phyloP scores from a whole-genome alignment of 2,797 vertebrate species.

The Myotis pilosus region DNA sequence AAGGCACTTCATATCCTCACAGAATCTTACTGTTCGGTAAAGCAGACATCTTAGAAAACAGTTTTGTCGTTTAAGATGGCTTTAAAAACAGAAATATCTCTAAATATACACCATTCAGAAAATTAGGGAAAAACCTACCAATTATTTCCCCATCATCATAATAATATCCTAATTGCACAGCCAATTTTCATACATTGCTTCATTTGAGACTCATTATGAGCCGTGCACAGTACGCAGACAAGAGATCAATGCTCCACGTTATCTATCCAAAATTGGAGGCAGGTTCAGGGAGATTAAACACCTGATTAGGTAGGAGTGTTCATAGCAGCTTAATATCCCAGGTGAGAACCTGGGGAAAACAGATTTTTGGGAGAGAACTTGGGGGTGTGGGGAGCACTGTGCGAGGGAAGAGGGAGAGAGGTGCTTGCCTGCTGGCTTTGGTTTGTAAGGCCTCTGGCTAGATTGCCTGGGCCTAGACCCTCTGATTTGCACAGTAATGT shows the following conservation, averaged over 20 bases:
- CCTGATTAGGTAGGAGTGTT: conserved; percentile 74
- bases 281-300: not conserved
- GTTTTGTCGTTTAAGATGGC: not conserved
- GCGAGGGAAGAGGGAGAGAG: not conserved
- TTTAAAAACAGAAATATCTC: not conserved
- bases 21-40: not conserved
- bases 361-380: conserved; percentile 46
- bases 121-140: not conserved
- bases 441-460: conserved; percentile 58
- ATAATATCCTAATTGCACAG: not conserved
- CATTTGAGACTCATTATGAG: not conserved
- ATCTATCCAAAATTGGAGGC: not conserved
- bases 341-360: conserved; percentile 73
- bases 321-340: conserved; percentile 71
- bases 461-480: conserved; percentile 10
- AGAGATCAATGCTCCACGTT: not conserved
- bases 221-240: not conserved
- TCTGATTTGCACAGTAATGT: conserved; percentile 74
- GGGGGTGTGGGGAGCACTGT: not conserved
- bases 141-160: not conserved
- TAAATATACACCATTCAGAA: not conserved
- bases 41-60: not conserved
- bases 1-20: not conserved
- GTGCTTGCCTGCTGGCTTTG: conserved; percentile 34
- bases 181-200: not conserved